Evolutionary conservation across 2,113 vertebrate species (phyloP).

Genomic region (Corvus hawaiiensis): DNA sequence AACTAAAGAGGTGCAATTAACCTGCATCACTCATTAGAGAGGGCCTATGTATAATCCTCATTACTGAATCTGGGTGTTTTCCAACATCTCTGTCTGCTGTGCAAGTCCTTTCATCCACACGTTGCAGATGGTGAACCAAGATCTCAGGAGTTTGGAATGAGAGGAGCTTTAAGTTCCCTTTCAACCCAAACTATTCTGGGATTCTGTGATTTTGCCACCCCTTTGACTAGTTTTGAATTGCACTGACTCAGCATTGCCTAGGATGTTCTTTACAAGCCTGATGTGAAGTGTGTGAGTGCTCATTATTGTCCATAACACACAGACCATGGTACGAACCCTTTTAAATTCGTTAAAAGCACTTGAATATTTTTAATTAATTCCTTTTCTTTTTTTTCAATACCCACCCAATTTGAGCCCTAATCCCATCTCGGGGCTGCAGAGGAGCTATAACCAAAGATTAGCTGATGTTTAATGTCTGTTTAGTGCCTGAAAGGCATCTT

Average conservation of each 20-base stretch:
- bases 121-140: neutral
- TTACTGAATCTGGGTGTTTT: neutral
- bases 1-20: neutral
- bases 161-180: neutral
- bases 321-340: neutral
- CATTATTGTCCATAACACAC: neutral
- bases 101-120: neutral
- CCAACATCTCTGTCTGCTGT: neutral
- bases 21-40: neutral
- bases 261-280: neutral
- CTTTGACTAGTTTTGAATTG: neutral
- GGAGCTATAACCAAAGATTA: neutral
- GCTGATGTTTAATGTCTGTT: neutral
- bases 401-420: neutral
- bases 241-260: neutral
- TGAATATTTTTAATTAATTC: neutral
- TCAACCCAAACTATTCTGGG: neutral
- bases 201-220: neutral
- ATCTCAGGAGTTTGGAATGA: neutral
- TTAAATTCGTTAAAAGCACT: neutral
- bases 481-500: constrained; percentile 34
- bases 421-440: neutral
- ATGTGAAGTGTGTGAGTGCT: neutral
- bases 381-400: neutral
- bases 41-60: neutral